Base-by-base conservation (phyloP, 2,113 vertebrate genomes). In the Bujurquina vittata region DNA sequence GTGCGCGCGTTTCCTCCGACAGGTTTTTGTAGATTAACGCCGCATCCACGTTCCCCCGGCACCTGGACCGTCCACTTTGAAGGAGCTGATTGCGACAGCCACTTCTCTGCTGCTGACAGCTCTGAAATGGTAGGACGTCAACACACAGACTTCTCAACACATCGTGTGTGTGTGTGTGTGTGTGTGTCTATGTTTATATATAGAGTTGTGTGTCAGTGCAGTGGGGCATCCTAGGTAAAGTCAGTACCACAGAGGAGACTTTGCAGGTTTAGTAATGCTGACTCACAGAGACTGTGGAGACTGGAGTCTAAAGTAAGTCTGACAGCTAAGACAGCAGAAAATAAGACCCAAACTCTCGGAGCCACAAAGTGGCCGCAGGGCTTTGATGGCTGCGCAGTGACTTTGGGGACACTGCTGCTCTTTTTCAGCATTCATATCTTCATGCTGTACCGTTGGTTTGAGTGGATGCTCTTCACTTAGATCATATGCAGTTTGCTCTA, bases 61-160 rank as follows among this genome's bases (percentile, higher is more conserved):
- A 98, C 97, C 0, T 99, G 98, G 98, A 99, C 98, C 0, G 95
- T 99, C 87, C 96, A 97, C 87, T 99, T 99, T 17, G 98, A 99
- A 93, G 98, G 98, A 76, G 96, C 97, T 4, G 97, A 98, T 90
- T 97, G 97, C 6, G 98, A 99, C 86, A 98, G 94, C 89, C 97
- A 97, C 88, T 93, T 99, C 31, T 94, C 96, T 22, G 93, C 95
- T 35, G 94, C 95, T 3, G 97, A 98, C 69, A 97, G 78, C 88
- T 93, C 96, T 56, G 98, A 99, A 37, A 91, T 99, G 96, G 98
- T 96, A 96, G 81, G 96, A 95, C 26, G 55, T 26, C 2, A 4
- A 69, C 26, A 18, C 73, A 31, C 57, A 17, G 17, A 9, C 35
- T 57, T 58, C 60, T 62, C 20, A 22, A 55, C 29, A 23, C 18